Conservation (phyloP, 2,888 invertebrate genomes). For the Tetranychus piercei region DNA sequence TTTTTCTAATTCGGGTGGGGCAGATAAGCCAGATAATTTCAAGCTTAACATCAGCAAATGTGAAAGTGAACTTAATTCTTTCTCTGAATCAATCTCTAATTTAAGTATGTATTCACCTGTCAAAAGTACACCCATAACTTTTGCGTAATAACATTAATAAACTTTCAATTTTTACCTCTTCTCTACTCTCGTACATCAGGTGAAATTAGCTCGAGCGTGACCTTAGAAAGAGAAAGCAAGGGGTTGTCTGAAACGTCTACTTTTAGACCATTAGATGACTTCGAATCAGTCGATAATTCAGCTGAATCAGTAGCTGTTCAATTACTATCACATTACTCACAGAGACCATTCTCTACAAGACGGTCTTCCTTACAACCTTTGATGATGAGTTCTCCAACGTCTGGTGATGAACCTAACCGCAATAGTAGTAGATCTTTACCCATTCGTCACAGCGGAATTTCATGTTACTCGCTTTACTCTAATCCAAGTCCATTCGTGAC, state of each 20-base stretch:
- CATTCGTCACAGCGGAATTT: not conserved
- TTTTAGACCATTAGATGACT: not conserved
- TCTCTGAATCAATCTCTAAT: not conserved
- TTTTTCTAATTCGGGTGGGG: not conserved
- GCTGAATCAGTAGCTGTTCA: conserved; percentile 3
- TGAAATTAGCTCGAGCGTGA: not conserved
- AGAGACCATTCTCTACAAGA: too few species aligned
- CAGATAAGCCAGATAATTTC: too few species aligned
- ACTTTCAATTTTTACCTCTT: not conserved
- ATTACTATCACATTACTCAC: not conserved
- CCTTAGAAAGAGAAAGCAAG: not conserved
- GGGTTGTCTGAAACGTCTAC: not conserved
- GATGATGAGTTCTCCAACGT: not conserved
- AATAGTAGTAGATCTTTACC: not conserved
- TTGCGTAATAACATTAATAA: not conserved
- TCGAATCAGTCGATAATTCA: not conserved
- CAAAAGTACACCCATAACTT: too few species aligned
- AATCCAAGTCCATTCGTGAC: not conserved
- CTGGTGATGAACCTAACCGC: not conserved
- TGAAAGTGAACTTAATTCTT: not conserved
- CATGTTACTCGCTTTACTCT: not conserved
- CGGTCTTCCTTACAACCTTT: not conserved
- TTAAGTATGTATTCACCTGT: not conserved
- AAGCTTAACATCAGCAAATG: not conserved
- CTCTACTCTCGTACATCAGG: not conserved